A percentile compares a stretch with the other conserved stretches of the same genome.
phyloP scores from a whole-genome alignment of 2,113 vertebrate species.

The Cyanocitta stelleri region DNA sequence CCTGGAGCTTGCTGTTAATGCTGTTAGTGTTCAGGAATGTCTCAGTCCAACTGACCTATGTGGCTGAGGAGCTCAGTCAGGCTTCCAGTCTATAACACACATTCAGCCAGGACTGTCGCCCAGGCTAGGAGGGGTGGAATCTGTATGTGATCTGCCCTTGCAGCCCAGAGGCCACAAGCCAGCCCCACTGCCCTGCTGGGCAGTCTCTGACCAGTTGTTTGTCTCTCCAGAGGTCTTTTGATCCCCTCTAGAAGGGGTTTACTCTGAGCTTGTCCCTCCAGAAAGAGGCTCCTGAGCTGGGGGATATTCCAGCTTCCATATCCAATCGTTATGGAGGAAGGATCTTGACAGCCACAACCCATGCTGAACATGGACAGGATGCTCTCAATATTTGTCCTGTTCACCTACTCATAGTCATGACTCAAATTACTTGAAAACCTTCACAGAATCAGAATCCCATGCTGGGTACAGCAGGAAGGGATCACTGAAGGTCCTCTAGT shows the following conservation, averaged over 20 bases:
- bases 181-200: not conserved
- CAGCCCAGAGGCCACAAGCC: not conserved
- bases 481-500: not conserved
- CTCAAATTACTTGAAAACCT: not conserved
- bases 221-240: not conserved
- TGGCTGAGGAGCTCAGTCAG: not conserved
- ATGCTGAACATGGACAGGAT: accelerated
- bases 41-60: not conserved
- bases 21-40: not conserved
- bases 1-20: not conserved
- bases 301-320: not conserved
- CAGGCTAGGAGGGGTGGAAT: not conserved
- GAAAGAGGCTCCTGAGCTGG: not conserved
- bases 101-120: not conserved
- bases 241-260: not conserved
- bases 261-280: not conserved
- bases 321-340: not conserved
- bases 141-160: not conserved
- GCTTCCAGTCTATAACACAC: not conserved
- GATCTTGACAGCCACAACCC: not conserved
- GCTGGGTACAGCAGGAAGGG: not conserved
- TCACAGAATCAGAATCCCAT: not conserved
- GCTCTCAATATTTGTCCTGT: not conserved
- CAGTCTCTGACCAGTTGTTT: not conserved
- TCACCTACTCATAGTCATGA: not conserved